Evolutionary conservation across 2,797 vertebrate species (phyloP), one percentile per base, ranked within the genome.

Genomic region (Myotis myotis): DNA sequence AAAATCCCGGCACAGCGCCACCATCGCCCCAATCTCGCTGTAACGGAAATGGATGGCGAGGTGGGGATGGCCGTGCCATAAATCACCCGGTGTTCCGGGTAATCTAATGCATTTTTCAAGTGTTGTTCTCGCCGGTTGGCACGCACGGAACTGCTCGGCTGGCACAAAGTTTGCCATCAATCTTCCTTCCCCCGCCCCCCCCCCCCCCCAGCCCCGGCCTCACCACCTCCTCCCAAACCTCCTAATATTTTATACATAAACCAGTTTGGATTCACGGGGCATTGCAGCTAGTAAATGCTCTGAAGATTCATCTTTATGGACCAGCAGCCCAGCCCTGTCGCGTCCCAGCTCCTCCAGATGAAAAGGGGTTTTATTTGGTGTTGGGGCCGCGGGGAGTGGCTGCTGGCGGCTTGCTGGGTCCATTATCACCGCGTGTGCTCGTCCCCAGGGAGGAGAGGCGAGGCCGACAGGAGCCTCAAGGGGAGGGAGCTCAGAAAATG

Each of bases 21-120:
- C 96, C 85, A 28, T 84, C 49, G 7, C 89, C 87, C 51, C 95
- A 87, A 96, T 95, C 96, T 91, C 97, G 87, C 64, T 80, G 53
- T 51, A 96, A 96, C 44, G 3, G 84, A 87, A 98, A 97, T 78
- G 91, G 96, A 97, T 70, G 97, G 79, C 66, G 86, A 84, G 92
- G 44, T 44, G 96, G 47, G 97, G 97, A 97, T 95, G 96, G 86
- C 30, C 0, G 62, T 5, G 89, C 91, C 92, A 91, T 98, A 97
- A 98, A 98, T 98, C 97, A 97, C 64, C 94, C 87, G 96, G 96
- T 94, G 95, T 1, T 93, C 97, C 95, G 97, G 97, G 91, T 97
- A 97, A 97, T 97, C 97, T 96, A 97, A 97, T 93, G 89, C 88
- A 97, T 98, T 98, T 98, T 98, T 97, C 97, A 97, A 3, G 0